Evolutionary conservation across 2,113 vertebrate genomes (phyloP).

Genomic region (Mesitornis unicolor): DNA sequence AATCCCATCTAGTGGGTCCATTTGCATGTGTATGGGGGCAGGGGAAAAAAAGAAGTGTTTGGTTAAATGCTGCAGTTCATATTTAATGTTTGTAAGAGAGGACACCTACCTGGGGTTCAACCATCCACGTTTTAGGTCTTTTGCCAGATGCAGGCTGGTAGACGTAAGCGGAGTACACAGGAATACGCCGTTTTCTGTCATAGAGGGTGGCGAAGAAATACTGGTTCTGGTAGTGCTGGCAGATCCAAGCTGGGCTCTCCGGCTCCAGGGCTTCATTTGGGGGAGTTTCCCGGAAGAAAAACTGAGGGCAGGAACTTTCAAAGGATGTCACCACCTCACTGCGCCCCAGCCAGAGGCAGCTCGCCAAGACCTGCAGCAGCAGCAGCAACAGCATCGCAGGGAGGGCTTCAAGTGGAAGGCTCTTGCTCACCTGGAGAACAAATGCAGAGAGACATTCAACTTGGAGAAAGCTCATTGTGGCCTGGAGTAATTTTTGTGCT

Average conservation of each 20-base stretch:
- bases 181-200: background rate
- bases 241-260: background rate
- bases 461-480: background rate
- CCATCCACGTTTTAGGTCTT: background rate
- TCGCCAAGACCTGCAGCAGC: background rate
- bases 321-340: background rate
- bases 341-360: background rate
- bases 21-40: background rate
- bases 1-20: background rate
- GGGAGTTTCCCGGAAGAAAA: background rate
- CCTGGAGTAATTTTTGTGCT: background rate
- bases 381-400: background rate
- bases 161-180: conserved; percentile 30
- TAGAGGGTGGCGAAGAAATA: conserved; percentile 46
- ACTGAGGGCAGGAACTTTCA: background rate
- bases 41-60: background rate
- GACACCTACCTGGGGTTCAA: conserved; percentile 48
- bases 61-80: background rate
- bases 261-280: background rate
- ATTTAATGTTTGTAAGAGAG: background rate
- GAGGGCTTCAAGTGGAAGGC: background rate
- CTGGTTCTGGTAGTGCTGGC: background rate
- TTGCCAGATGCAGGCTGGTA: background rate
- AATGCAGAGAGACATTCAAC: background rate
- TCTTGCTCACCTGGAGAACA: background rate